A percentile compares a stretch with the other conserved stretches of the same genome.
These are phyloP conservation scores for Heliconius ethilla DNA, from an alignment of 2,888 invertebrate species.

Conservation along the genomic window DNA sequence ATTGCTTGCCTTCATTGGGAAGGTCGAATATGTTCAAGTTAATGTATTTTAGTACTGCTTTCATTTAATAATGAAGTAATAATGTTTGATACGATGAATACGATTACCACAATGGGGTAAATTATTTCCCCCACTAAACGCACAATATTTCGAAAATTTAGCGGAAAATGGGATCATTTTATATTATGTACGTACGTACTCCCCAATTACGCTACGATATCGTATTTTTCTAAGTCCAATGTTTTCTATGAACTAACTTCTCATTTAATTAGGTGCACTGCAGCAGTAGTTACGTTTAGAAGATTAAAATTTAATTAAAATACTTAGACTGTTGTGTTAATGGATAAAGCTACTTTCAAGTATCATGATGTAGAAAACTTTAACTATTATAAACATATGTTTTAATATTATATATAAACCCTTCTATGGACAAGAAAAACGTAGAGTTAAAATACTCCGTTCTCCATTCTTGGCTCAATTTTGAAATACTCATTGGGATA, in stretches of 20 bases:
- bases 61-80: not conserved
- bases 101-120: too few relatives aligned
- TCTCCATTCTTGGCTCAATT: too few relatives aligned
- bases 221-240: not conserved
- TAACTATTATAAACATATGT: not conserved
- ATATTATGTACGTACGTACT: not conserved
- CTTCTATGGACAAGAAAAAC: not conserved
- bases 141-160: not conserved
- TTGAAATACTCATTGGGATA: too few relatives aligned
- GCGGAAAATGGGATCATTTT: not conserved
- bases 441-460: too few relatives aligned
- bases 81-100: not conserved
- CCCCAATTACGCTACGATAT: not conserved
- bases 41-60: not conserved
- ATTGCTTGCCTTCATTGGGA: not conserved
- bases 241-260: conserved; percentile 8
- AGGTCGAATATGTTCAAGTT: not conserved
- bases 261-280: conserved; percentile 8
- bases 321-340: not conserved
- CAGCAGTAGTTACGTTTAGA: not conserved
- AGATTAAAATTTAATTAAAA: conserved; percentile 16
- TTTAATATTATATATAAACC: not conserved
- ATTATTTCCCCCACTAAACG: too few relatives aligned
- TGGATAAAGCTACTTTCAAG: not conserved
- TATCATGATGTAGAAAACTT: not conserved